phyloP scores from a whole-genome alignment of 2,888 invertebrate species.

The Sialis fuliginosa region DNA sequence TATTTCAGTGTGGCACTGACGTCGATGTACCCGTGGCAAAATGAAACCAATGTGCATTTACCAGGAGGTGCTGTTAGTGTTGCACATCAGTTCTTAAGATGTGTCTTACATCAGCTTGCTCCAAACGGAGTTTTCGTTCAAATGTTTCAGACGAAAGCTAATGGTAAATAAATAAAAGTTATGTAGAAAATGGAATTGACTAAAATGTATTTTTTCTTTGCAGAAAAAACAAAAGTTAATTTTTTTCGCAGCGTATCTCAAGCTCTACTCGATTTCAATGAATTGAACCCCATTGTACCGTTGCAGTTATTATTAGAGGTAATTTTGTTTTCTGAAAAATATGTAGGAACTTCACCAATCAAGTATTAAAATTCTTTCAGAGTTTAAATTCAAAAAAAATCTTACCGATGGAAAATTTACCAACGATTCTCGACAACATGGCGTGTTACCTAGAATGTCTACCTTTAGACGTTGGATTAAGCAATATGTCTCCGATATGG shows the following conservation, averaged over 20 bases:
- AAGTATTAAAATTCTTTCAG: conserved; percentile 23
- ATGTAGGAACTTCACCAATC: not conserved
- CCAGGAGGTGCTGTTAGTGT: conserved; percentile 92
- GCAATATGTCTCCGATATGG: conserved; percentile 55
- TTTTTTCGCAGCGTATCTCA: conserved; percentile 91
- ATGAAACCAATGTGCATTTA: conserved; percentile 68
- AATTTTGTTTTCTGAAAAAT: conserved; percentile 8
- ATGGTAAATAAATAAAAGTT: conserved; percentile 33
- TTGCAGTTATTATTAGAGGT: conserved; percentile 79
- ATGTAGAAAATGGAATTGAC: not conserved
- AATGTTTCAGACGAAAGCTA: conserved; percentile 79
- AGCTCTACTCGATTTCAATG: conserved; percentile 88
- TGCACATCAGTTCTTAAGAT: conserved; percentile 91
- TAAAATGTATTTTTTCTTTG: not conserved
- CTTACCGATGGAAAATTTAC: conserved; percentile 48
- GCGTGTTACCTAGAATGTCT: conserved; percentile 86
- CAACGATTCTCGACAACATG: conserved; percentile 74
- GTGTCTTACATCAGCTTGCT: conserved; percentile 89
- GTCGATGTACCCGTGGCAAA: conserved; percentile 77
- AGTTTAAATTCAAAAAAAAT: conserved; percentile 62
- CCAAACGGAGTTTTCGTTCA: conserved; percentile 94
- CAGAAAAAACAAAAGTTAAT: conserved; percentile 54
- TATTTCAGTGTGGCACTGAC: conserved; percentile 49
- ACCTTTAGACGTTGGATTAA: conserved; percentile 60
- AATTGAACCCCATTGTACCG: conserved; percentile 87